These are phyloP conservation scores for Mesocricetus auratus DNA, from an alignment of 2,113 vertebrate species.

Conservation along the genomic window DNA sequence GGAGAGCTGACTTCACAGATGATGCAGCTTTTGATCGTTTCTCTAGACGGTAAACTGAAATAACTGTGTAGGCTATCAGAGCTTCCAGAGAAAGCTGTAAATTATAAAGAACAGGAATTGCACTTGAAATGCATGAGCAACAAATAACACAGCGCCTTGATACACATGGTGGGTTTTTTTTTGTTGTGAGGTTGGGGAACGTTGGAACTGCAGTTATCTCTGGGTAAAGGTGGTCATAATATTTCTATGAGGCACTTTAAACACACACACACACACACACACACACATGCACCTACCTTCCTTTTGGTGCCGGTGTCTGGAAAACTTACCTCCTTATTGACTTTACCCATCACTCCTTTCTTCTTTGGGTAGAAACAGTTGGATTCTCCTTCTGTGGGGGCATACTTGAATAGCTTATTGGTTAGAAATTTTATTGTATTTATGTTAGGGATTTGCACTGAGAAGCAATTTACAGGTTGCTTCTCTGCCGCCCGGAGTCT, in stretches of 20 bases:
- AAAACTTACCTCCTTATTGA: background rate
- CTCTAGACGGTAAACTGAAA: background rate
- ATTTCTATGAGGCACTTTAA: background rate
- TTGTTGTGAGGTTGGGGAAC: background rate
- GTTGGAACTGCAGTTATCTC: rapidly evolving
- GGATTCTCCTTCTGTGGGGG: background rate
- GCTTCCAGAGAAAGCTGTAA: background rate
- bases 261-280: background rate
- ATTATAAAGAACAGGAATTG: background rate
- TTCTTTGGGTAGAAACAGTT: background rate
- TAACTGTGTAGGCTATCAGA: slow-evolving; percentile 7
- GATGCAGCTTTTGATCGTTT: slow-evolving; percentile 14
- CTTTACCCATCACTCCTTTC: background rate
- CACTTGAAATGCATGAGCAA: background rate
- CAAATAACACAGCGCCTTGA: background rate
- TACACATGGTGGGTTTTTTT: background rate
- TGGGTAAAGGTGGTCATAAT: background rate
- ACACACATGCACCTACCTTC: background rate
- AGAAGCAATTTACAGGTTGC: background rate
- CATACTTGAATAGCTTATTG: background rate
- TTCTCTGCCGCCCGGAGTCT: background rate
- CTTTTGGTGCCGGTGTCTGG: background rate
- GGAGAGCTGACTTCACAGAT: background rate
- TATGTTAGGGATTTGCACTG: background rate
- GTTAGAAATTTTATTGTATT: background rate